Percentiles rank a stretch among this genome's conserved stretches.
phyloP scores from a whole-genome alignment of 2,113 vertebrate species.

The Siphamia tubifer region DNA sequence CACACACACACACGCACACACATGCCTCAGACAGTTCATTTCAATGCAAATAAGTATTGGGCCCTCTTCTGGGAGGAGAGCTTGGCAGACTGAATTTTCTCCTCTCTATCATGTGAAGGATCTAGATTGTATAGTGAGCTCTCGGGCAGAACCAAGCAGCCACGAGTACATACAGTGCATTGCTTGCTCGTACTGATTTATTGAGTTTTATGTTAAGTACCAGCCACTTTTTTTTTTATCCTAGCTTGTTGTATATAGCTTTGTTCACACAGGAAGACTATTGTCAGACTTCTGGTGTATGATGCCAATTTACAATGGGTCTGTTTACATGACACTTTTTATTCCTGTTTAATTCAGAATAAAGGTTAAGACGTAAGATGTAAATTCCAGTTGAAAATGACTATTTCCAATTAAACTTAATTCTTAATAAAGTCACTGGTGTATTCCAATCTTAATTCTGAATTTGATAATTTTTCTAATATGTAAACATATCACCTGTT shows the following conservation, averaged over 20 bases:
- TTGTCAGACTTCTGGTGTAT: background rate
- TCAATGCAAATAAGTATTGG: conserved; percentile 72
- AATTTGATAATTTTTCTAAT: too few species aligned
- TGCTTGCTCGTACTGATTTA: conserved; percentile 46
- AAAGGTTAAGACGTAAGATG: too few species aligned
- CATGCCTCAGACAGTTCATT: conserved; percentile 60
- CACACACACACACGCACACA: conserved; percentile 8
- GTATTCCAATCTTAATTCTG: too few species aligned
- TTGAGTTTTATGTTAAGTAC: conserved; percentile 48
- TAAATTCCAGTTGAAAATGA: too few species aligned
- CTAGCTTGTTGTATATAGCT: conserved; percentile 17
- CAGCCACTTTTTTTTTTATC: conserved; percentile 20
- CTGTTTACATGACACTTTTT: too few species aligned
- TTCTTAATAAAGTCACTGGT: too few species aligned
- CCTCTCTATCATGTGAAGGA: conserved; percentile 53
- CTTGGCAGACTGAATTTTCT: conserved; percentile 54
- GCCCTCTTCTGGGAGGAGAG: conserved; percentile 42
- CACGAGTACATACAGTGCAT: conserved; percentile 9
- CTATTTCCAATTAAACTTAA: too few species aligned
- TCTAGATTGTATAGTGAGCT: conserved; percentile 52
- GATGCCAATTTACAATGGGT: conserved; percentile 12
- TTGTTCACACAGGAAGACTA: conserved; percentile 11
- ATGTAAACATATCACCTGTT: too few species aligned
- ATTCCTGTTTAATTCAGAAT: too few species aligned
- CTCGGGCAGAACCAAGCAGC: conserved; percentile 44